Evolutionary conservation across 2,797 vertebrate genomes (phyloP), one percentile per base, ranked within the genome.

Genomic region (Phaenicophaeus curvirostris): DNA sequence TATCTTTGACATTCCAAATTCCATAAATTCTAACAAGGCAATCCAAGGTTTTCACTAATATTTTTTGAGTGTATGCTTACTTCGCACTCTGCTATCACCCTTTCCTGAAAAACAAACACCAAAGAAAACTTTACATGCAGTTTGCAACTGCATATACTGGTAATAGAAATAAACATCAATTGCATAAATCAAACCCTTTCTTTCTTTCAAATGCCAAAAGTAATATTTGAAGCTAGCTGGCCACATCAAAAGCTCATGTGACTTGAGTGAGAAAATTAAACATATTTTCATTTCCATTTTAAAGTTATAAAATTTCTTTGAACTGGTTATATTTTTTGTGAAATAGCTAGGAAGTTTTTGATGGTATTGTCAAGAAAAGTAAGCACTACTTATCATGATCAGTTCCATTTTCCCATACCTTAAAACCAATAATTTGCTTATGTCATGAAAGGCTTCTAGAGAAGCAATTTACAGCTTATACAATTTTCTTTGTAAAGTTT

Each of bases 141-240:
- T 96, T 96, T 96, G 94, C 95, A 96, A 25, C 90, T 92, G 69
- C 73, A 94, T 96, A 81, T 93, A 95, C 90, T 92, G 85, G 83
- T 62, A 95, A 83, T 15, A 92, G 94, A 89, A 97, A 93, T 90
- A 97, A 97, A 91, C 58, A 92, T 85, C 85, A 91, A 74, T 94
- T 74, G 42, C 51, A 95, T 86, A 95, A 95, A 93, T 94, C 87
- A 95, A 94, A 37, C 51, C 44, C 76, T 93, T 93, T 96, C 71
- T 85, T 90, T 96, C 39, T 88, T 95, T 94, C 68, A 89, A 95
- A 79, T 85, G 91, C 90, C 92, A 91, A 88, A 94, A 93, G 73
- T 63, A 95, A 42, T 87, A 93, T 82, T 84, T 90, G 81, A 72
- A 89, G 75, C 62, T 85, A 77, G 68, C 8, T 87, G 25, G 88